Evolutionary conservation across 2,797 vertebrate genomes (phyloP), one percentile per base, ranked within the genome.

Genomic region (Trachurus trachurus): DNA sequence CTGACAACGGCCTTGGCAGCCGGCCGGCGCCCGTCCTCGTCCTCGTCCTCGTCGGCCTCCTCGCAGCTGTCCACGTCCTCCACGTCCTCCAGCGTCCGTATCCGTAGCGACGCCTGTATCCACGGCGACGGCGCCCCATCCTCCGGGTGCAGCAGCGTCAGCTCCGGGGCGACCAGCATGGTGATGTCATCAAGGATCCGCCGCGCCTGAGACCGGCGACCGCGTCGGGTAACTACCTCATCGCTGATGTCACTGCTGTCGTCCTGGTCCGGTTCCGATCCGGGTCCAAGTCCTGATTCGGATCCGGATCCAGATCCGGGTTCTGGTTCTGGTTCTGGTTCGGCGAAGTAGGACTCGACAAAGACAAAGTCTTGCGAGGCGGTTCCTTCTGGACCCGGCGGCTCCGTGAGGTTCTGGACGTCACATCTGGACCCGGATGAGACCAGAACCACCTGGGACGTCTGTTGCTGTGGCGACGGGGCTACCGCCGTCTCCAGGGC

Each of bases 51-150:
- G 26, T 26, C 72, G 1, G 67, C 88, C 61, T 92, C 90, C 59
- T 90, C 88, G 19, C 90, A 92, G 68, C 92, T 92, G 73, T 93
- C 88, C 74, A 87, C 26, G 6, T 82, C 59, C 74, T 67, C 67
- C 0, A 9, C 42, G 10, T 8, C 39, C 26, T 26, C 26, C 26
- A 26, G 26, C 26, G 26, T 26, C 26, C 26, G 26, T 1, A 26
- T 26, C 3, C 26, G 26, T 26, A 34, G 31, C 5, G 31, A 34
- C 6, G 31, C 31, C 6, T 34, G 31, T 34, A 34, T 19, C n/a
- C 49, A 0, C 5, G 54, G 3, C 0, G 34, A 52, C 49, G 22
- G 22, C 16, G 9, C 22, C 17, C 60, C 67, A 17, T 78, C 78
- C 4, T 17, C 66, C 12, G 26, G 21, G 2, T 17, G 58, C 21